Evolutionary conservation across 2,113 vertebrate genomes (phyloP).

Genomic region (Galemys pyrenaicus): DNA sequence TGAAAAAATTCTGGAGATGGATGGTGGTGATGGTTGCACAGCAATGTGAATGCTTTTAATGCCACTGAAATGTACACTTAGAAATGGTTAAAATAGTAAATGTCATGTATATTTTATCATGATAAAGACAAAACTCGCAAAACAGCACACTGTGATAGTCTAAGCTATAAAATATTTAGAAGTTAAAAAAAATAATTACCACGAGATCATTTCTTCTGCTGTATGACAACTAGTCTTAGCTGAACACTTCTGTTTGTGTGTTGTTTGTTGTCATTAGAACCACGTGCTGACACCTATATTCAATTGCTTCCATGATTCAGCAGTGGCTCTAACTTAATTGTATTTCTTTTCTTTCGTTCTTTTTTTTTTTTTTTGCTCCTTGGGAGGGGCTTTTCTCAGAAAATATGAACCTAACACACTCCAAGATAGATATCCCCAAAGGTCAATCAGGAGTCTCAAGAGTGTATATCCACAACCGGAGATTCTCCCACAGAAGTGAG

Average conservation of each 20-base stretch:
- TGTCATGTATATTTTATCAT: neutral
- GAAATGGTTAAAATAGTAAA: neutral
- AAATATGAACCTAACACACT: neutral
- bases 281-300: neutral
- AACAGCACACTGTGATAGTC: neutral
- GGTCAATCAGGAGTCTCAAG: neutral
- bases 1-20: neutral
- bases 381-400: neutral
- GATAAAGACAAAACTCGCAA: neutral
- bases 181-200: no score
- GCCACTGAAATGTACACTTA: fast-evolving
- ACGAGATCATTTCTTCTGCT: neutral
- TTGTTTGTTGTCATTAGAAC: neutral
- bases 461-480: neutral
- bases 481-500: neutral
- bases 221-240: neutral
- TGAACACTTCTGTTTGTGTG: neutral
- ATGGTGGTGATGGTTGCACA: no score
- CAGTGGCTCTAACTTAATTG: neutral
- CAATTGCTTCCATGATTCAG: slow-evolving; percentile 3
- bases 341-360: no score
- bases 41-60: fast-evolving
- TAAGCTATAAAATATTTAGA: neutral
- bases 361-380: neutral
- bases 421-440: neutral